Percentiles rank a stretch among this genome's conserved stretches.
Evolutionary conservation across 1,140 invertebrate genomes (phyloP).

Genomic region (Conopomorpha cramerella): DNA sequence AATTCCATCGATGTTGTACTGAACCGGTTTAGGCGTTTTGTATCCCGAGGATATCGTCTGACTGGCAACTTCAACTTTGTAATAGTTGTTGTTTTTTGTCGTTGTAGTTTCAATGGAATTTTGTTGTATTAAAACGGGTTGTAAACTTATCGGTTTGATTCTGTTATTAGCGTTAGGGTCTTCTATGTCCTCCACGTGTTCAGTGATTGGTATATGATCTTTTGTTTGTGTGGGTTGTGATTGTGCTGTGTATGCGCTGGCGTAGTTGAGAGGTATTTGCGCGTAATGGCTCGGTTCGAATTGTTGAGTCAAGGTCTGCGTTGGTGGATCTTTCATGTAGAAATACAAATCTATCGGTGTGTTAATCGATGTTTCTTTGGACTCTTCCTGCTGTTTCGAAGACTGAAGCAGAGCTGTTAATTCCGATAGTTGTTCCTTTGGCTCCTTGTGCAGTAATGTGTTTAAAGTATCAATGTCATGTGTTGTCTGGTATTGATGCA

Average conservation of each 20-base stretch:
- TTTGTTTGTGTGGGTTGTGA: too few relatives aligned
- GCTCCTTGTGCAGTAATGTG: constrained; percentile 22
- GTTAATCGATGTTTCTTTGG: constrained; percentile 12
- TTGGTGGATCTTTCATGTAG: constrained; percentile 25
- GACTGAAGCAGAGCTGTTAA: constrained; percentile 23
- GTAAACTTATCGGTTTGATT: constrained; percentile 6
- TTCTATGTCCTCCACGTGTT: constrained; percentile 45
- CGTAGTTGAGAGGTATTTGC: constrained; percentile 15
- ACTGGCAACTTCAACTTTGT: constrained; percentile 42
- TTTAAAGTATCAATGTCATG: constrained; percentile 32
- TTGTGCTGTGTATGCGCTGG: constrained; percentile 14
- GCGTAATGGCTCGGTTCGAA: constrained; percentile 15
- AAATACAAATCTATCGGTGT: constrained; percentile 33
- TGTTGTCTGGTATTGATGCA: constrained; percentile 21
- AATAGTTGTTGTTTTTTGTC: constrained; percentile 33
- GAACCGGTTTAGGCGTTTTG: constrained; percentile 10
- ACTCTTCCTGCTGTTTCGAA: constrained; percentile 8
- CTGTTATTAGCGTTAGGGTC: constrained; percentile 18
- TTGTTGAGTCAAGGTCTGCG: constrained; percentile 7
- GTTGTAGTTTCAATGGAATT: constrained; percentile 20
- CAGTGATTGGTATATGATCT: constrained; percentile 47
- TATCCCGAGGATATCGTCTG: constrained; percentile 20
- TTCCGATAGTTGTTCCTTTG: constrained; percentile 25
- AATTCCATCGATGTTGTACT: constrained; percentile 5
- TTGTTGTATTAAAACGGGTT: constrained; percentile 10